Evolutionary conservation across 2,113 vertebrate species (phyloP).

Genomic region (Megaceryle maxima): DNA sequence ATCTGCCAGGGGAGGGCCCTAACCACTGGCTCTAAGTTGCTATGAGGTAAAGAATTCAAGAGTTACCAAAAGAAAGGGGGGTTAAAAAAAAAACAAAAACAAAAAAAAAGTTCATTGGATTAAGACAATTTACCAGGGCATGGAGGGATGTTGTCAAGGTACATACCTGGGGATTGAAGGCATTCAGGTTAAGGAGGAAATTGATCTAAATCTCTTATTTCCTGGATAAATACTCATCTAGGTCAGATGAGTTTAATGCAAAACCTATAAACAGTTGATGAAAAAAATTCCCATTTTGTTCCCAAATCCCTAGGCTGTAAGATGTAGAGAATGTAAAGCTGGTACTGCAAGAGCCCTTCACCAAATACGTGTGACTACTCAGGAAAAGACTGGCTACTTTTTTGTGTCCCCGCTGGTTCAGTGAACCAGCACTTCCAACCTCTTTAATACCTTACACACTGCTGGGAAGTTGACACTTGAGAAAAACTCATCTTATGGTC

Average conservation of each 20-base stretch:
- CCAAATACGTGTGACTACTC: rapidly evolving
- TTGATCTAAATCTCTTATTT: slow-evolving; percentile 37
- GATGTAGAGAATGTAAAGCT: not conserved
- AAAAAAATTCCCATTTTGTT: not conserved
- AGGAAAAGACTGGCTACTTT: not conserved
- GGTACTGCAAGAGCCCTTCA: not conserved
- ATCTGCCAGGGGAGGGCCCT: slow-evolving; percentile 4
- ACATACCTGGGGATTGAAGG: slow-evolving; percentile 18
- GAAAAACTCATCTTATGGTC: not conserved
- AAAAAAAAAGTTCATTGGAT: not conserved
- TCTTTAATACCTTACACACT: not conserved
- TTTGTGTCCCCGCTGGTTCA: not conserved
- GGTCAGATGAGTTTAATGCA: slow-evolving; percentile 9
- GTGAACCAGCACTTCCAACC: not conserved
- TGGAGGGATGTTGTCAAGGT: not conserved
- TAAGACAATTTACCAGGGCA: not conserved
- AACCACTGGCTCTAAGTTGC: not conserved
- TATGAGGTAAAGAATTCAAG: not conserved
- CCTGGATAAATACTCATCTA: slow-evolving; percentile 24
- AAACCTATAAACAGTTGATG: not conserved
- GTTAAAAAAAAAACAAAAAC: not conserved
- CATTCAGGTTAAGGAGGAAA: slow-evolving; percentile 31
- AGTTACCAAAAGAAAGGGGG: not conserved
- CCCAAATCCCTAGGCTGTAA: not conserved
- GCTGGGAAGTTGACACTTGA: not conserved